Evolutionary conservation across 2,113 vertebrate genomes (phyloP).

Genomic region (Pterocles gutturalis): DNA sequence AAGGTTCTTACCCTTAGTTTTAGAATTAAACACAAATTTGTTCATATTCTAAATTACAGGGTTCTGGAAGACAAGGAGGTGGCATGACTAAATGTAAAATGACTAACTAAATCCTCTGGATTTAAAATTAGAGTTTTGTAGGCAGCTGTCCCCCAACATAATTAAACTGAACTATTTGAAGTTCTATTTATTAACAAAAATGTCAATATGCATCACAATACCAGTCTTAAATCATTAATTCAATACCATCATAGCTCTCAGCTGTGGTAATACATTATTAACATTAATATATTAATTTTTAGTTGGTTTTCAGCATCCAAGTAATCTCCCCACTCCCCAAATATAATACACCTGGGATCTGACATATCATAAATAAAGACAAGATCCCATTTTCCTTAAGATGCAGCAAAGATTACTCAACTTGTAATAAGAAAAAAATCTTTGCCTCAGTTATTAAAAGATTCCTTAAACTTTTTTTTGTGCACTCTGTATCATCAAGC

Average conservation of each 20-base stretch:
- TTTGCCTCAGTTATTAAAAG: not conserved
- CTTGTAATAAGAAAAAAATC: not conserved
- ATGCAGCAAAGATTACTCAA: not conserved
- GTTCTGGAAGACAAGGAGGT: not conserved
- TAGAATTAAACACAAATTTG: not conserved
- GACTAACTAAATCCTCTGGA: not conserved
- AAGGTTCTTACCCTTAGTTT: not conserved
- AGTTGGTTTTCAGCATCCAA: not conserved
- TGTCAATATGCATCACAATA: not conserved
- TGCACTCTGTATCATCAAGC: not conserved
- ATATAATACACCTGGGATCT: not conserved
- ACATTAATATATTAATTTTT: not conserved
- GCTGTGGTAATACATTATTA: not conserved
- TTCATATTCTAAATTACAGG: not conserved
- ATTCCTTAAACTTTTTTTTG: not conserved
- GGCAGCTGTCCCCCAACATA: not conserved
- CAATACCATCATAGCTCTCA: not conserved
- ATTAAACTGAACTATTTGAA: not conserved
- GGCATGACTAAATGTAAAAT: not conserved
- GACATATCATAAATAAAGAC: not conserved
- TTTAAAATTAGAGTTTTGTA: not conserved
- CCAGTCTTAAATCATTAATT: not conserved
- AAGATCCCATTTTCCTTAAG: not conserved
- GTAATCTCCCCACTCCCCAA: not conserved
- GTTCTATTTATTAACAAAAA: not conserved